A percentile compares a stretch with the other conserved stretches of the same genome.
Evolutionary conservation across 2,113 vertebrate genomes (phyloP).

Genomic region (Perognathus longimembris): DNA sequence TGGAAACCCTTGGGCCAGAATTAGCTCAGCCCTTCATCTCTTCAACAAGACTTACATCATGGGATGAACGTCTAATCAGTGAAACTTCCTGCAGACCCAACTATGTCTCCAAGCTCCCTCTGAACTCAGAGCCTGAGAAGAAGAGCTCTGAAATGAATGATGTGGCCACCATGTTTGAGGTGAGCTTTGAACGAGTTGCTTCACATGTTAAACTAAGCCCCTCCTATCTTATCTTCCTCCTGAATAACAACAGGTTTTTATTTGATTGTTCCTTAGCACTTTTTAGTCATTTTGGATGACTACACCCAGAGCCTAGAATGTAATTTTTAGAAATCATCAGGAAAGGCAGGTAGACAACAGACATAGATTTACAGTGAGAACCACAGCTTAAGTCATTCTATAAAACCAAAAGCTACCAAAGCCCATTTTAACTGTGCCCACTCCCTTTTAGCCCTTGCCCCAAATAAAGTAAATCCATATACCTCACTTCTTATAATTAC

Average conservation of each 20-base stretch:
- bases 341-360: not conserved
- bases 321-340: not conserved
- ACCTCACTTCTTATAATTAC: slow-evolving; percentile 27
- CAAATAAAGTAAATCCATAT: slow-evolving; percentile 63
- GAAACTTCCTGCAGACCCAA: not conserved
- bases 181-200: not conserved
- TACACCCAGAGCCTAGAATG: not conserved
- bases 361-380: slow-evolving; percentile 34
- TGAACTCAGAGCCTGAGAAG: not conserved
- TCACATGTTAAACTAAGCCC: not conserved
- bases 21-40: not conserved
- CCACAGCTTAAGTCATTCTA: slow-evolving; percentile 19
- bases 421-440: slow-evolving; percentile 20
- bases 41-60: not conserved
- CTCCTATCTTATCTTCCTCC: not conserved
- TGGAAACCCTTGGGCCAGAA: not conserved
- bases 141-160: not conserved
- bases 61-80: not conserved
- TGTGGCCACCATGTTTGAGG: fast-evolving
- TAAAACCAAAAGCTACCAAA: slow-evolving; percentile 44
- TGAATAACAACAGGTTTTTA: not conserved
- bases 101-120: not conserved
- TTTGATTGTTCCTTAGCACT: slow-evolving; percentile 18
- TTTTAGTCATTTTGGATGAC: slow-evolving; percentile 2
- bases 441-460: slow-evolving; percentile 41